Percentiles rank a stretch among this genome's conserved stretches.
These are phyloP conservation scores for Sminthurides aquaticus DNA, from an alignment of 2,888 invertebrate genomes.

Conservation along the genomic window DNA sequence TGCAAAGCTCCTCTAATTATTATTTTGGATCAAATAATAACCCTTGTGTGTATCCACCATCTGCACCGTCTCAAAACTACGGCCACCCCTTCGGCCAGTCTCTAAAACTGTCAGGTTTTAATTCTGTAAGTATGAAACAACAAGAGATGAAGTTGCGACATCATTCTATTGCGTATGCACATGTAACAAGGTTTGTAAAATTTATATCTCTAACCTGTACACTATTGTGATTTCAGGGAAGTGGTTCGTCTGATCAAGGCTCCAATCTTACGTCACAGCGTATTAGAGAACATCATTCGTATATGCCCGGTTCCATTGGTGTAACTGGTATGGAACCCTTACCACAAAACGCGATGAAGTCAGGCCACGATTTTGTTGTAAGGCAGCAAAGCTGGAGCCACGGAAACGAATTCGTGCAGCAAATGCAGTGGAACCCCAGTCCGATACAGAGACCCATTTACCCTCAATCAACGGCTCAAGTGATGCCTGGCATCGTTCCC, in stretches of 20 bases:
- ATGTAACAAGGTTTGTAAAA: no score
- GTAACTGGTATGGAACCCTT: not conserved
- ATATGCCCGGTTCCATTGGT: not conserved
- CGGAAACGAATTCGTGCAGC: slow-evolving; percentile 1
- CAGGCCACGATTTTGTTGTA: slow-evolving; percentile 12
- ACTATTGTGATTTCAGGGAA: slow-evolving; percentile 3
- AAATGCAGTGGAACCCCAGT: slow-evolving; percentile 5
- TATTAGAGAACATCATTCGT: slow-evolving; percentile 16
- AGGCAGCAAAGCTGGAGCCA: slow-evolving; percentile 17
- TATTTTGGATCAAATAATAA: slow-evolving; percentile 36
- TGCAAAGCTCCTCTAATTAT: slow-evolving; percentile 32
- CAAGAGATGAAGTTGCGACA: no score
- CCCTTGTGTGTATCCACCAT: slow-evolving; percentile 30
- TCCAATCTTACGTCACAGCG: slow-evolving; percentile 13
- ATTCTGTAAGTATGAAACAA: slow-evolving; percentile 18
- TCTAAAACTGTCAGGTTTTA: slow-evolving; percentile 18
- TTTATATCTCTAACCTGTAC: no score
- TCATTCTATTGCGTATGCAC: no score
- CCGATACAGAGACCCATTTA: slow-evolving; percentile 18
- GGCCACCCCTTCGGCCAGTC: slow-evolving; percentile 15
- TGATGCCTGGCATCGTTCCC: slow-evolving; percentile 19
- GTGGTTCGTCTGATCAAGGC: slow-evolving; percentile 6
- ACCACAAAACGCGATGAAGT: slow-evolving; percentile 15
- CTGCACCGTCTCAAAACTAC: slow-evolving; percentile 9
- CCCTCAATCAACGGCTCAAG: slow-evolving; percentile 9